Evolutionary conservation across 2,113 vertebrate genomes (phyloP).

Genomic region (Spea multiplicata): DNA sequence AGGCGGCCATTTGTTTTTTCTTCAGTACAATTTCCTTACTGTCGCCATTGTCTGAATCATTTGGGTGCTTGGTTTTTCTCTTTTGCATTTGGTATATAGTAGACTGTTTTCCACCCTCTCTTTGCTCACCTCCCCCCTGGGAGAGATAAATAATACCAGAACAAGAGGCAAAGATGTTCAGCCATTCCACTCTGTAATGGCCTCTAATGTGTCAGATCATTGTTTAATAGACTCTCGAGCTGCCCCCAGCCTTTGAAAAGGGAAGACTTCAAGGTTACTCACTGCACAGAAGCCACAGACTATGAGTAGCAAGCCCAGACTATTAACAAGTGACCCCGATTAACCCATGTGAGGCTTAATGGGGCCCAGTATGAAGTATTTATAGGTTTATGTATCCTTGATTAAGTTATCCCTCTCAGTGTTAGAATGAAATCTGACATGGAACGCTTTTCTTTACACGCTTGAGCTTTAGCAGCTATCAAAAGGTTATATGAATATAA

Average conservation of each 20-base stretch:
- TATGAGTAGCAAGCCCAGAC: conserved; percentile 33
- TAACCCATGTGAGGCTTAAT: conserved; percentile 38
- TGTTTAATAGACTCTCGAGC: conserved; percentile 45
- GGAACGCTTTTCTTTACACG: background rate
- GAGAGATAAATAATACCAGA: conserved; percentile 41
- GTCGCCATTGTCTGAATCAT: background rate
- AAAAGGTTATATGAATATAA: background rate
- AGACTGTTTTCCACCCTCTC: background rate
- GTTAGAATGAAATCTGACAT: conserved; percentile 7
- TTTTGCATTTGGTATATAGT: background rate
- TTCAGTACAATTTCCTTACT: too few species aligned
- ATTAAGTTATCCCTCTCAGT: conserved; percentile 18
- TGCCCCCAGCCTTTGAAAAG: conserved; percentile 33
- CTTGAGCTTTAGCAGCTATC: background rate
- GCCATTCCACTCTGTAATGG: conserved; percentile 37
- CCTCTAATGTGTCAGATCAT: conserved; percentile 46
- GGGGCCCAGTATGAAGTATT: conserved; percentile 40
- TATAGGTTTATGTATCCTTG: conserved; percentile 41
- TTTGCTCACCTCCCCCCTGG: conserved; percentile 22
- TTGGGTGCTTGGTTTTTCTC: background rate
- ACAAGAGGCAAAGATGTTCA: conserved; percentile 25
- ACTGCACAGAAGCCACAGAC: conserved; percentile 41
- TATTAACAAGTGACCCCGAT: conserved; percentile 42
- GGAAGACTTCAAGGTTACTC: conserved; percentile 42
- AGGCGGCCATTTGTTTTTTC: too few species aligned